These are phyloP conservation scores for Trachelus troglodyta DNA, from an alignment of 2,888 invertebrate genomes.

Conservation along the genomic window DNA sequence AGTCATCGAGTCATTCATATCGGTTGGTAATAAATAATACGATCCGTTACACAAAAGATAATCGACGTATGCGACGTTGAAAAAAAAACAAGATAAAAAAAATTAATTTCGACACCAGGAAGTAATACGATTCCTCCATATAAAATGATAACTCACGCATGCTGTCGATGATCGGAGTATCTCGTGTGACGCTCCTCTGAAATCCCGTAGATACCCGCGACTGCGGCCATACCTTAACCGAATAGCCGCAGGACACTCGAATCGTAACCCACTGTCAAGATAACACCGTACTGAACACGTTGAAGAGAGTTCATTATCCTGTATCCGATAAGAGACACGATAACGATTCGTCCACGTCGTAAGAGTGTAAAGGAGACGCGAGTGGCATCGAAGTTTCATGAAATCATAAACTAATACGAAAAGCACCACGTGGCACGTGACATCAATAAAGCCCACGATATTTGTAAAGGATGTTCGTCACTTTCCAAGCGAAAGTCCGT, in stretches of 20 bases:
- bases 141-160: slow-evolving; percentile 45
- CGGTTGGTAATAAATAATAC: not conserved
- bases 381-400: not conserved
- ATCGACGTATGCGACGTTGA: too few species aligned
- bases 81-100: too few species aligned
- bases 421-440: not conserved
- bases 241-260: slow-evolving; percentile 11
- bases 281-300: not conserved
- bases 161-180: slow-evolving; percentile 53
- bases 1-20: not conserved
- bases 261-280: not conserved
- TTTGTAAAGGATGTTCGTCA: not conserved
- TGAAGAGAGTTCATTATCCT: not conserved
- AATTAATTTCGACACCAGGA: not conserved
- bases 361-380: not conserved
- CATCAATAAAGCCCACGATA: not conserved
- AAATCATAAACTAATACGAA: not conserved
- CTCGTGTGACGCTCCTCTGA: slow-evolving; percentile 59
- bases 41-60: too few species aligned
- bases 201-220: slow-evolving; percentile 62
- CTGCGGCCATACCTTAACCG: slow-evolving; percentile 62
- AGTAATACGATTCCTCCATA: not conserved
- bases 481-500: not conserved
- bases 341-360: not conserved
- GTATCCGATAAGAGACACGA: not conserved